Base-by-base conservation (phyloP, 2,888 invertebrate genomes). In the Apantesis nais region DNA sequence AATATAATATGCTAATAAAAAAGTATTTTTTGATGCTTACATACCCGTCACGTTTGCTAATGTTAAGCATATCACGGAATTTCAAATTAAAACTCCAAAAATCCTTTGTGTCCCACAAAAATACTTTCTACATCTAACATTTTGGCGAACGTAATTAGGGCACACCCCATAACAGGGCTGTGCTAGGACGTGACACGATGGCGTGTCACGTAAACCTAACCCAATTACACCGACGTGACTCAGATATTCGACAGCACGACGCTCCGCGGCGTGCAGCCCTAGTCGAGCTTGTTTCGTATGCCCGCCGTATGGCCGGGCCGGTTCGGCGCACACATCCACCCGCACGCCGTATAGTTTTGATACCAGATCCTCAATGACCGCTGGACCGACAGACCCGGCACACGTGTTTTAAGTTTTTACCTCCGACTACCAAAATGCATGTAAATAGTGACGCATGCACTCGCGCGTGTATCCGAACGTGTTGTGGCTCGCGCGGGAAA, bases 331-430 rank as follows among this genome's bases (percentile, higher is more conserved):
- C 91, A 92, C 93, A 93, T 89, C 90, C 89, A 90, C 83, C 81
- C 86, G 87, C 74, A 81, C 86, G 87, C 88, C 87, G 90, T 91
- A 90, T 91, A 92, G 90, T 90, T 90, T 89, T 90, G 92, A 91
- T 89, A 90, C 90, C 91, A 88, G 90, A 88, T 89, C 90, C 91
- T 96, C 96, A 96, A 96, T 96, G 96, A 96, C 96, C 96, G 96
- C 95, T 95, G 95, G 96, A 95, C 96, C 96, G 95, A 95, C 94
- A 92, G 93, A 90, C 94, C 88, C 92, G 93, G 90, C 95, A 95
- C 96, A 96, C 96, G 96, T 95, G 95, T 93, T 86, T 85, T 82
- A 83, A 85, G 95, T 92, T 84, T 84, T 80, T 82, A 86, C 86
- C 84, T 83, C 82, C 79, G 81, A 73, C 82, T 82, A 84, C 88